Conservation (phyloP, 2,113 vertebrate species). For the Cynopterus brachyotis region DNA sequence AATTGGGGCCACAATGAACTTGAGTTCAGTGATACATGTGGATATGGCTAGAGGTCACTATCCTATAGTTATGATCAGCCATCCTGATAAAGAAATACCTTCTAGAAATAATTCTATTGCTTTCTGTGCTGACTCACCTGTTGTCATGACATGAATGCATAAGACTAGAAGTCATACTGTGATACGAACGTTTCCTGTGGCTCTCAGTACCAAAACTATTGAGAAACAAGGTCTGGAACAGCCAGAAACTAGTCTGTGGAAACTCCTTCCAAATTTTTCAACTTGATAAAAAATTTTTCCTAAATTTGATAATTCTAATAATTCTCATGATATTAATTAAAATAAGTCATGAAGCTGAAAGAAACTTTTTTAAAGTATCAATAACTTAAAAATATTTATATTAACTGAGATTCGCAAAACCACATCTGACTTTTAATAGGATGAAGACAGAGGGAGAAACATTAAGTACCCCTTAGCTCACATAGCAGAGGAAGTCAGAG, state of each 20-base stretch:
- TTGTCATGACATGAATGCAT: background rate
- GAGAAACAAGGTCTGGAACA: background rate
- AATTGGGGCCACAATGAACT: background rate
- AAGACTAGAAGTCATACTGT: background rate
- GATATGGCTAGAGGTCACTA: background rate
- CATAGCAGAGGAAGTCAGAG: background rate
- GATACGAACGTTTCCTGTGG: background rate
- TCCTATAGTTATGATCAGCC: background rate
- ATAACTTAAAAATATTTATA: constrained; percentile 3
- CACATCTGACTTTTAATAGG: background rate
- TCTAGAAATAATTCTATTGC: background rate
- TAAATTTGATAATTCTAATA: background rate
- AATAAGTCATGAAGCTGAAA: background rate
- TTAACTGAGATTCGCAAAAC: background rate
- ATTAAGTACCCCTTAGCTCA: background rate
- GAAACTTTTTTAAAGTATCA: background rate
- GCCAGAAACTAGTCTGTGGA: background rate
- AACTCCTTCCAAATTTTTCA: background rate
- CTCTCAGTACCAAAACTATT: background rate
- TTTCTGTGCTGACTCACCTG: background rate
- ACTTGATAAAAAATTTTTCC: background rate
- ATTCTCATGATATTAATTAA: background rate
- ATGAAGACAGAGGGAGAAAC: background rate
- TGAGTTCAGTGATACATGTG: background rate
- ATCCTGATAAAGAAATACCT: background rate